Conservation (phyloP, 30 jellyfish, hydroid and myxozoan species). For the Chrysaora quinquecirrha region DNA sequence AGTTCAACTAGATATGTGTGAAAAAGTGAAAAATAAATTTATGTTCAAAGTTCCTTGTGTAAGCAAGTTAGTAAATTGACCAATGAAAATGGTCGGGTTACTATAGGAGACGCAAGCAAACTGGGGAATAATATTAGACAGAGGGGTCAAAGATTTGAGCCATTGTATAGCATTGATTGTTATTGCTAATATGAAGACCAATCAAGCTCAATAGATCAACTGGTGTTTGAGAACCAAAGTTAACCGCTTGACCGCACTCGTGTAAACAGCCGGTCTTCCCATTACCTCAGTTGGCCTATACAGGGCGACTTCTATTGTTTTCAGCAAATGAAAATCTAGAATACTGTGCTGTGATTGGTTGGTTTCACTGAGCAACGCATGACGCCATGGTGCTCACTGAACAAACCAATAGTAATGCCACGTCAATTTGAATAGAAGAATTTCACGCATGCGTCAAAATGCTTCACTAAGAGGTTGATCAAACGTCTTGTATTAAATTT, state of each 20-base stretch:
- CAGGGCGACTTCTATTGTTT: constrained; percentile 70
- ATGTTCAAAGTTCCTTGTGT: background rate
- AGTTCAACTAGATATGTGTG: background rate
- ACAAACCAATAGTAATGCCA: constrained; percentile 90
- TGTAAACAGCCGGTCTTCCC: constrained; percentile 63
- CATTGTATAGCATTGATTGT: constrained; percentile 35
- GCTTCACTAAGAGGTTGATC: constrained; percentile 30
- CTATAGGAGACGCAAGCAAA: background rate
- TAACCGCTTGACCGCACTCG: constrained; percentile 71
- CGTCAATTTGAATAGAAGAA: constrained; percentile 78
- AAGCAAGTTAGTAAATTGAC: background rate
- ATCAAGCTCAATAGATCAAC: constrained; percentile 75
- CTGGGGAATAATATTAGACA: background rate
- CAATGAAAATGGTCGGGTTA: background rate
- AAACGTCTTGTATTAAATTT: constrained; percentile 21
- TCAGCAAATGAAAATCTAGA: constrained; percentile 37
- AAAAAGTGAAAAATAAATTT: background rate
- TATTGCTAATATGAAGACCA: constrained; percentile 46
- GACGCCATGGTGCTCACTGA: constrained; percentile 91
- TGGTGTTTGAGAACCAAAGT: constrained; percentile 57
- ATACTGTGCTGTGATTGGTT: constrained; percentile 59
- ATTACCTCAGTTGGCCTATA: constrained; percentile 83
- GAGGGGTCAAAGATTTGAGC: constrained; percentile 56
- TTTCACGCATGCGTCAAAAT: constrained; percentile 87
- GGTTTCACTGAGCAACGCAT: constrained; percentile 68